Base-by-base conservation (phyloP, 2,797 vertebrate species). In the Chloroceryle amazona region DNA sequence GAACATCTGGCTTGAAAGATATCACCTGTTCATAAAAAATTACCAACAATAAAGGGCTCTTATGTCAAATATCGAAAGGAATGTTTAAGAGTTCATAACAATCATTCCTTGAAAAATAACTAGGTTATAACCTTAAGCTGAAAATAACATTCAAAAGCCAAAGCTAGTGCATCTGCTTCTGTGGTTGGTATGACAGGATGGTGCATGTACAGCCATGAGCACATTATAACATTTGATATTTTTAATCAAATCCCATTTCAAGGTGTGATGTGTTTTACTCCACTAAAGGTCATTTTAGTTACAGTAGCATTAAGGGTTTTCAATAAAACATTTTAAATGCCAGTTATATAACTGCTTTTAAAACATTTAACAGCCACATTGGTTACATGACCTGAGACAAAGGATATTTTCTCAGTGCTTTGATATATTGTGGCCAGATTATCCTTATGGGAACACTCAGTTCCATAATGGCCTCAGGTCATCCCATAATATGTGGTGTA, bases 301-400 rank as follows among this genome's bases (percentile, higher is more conserved):
- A 96, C 92, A 73, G 96, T 82, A 94, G 84, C 95, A 96, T 94
- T 97, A 96, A 91, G 93, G 76, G 95, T 96, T 97, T 96, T 97
- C 96, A 98, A 97, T 96, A 97, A 97, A 98, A 97, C 96, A 96
- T 97, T 95, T 98, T 96, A 97, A 97, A 98, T 96, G 92, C 92
- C 94, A 93, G 96, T 96, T 97, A 96, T 97, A 95, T 97, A 97
- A 96, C 97, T 89, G 96, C 96, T 97, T 98, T 97, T 97, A 97
- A 97, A 97, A 97, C 94, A 97, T 96, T 98, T 95, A 97, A 95
- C 93, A 94, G 94, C 92, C 96, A 92, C 96, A 63, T 49, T 60
- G 95, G 94, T 95, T 96, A 60, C 95, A 89, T 83, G 97, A 97
- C 93, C 96, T 96, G 89, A 97, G 96, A 97, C 96, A 97, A 97